Evolutionary conservation across 2,888 invertebrate genomes (phyloP).

Genomic region (Lasioglossum figueresi): DNA sequence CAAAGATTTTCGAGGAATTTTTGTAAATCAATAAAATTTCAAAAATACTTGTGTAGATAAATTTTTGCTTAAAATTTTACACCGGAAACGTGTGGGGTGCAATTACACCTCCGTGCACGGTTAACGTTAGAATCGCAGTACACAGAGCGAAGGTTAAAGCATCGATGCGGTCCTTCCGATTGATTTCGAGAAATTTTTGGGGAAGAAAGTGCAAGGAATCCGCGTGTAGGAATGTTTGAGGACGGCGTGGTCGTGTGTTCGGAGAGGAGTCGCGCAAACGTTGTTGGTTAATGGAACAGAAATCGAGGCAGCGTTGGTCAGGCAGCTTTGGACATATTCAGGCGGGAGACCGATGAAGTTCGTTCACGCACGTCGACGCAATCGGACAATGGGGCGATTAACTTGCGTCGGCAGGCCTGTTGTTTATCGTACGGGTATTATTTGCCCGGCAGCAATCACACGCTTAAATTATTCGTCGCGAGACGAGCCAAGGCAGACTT

Average conservation of each 20-base stretch:
- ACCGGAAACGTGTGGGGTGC: too few relatives aligned
- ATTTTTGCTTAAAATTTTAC: too few relatives aligned
- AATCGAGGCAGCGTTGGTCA: constrained; percentile 14
- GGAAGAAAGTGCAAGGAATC: neutral
- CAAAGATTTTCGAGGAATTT: too few relatives aligned
- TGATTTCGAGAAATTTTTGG: neutral
- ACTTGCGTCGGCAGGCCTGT: constrained; percentile 78
- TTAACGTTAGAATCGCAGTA: too few relatives aligned
- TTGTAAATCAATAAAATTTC: too few relatives aligned
- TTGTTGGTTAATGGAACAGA: constrained; percentile 25
- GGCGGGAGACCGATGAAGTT: constrained; percentile 70
- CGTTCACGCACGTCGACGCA: constrained; percentile 75
- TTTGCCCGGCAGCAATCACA: constrained; percentile 77
- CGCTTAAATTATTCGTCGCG: constrained; percentile 80
- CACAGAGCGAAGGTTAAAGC: too few relatives aligned
- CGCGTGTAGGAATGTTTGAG: neutral
- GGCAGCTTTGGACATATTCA: constrained; percentile 40
- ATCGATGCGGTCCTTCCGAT: too few relatives aligned
- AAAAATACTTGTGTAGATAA: too few relatives aligned
- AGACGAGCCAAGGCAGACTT: constrained; percentile 73
- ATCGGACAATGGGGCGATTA: constrained; percentile 81
- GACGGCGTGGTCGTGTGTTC: neutral
- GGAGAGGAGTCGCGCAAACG: neutral
- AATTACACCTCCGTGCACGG: too few relatives aligned
- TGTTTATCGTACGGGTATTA: constrained; percentile 79